phyloP scores from a whole-genome alignment of 2,888 invertebrate genomes.

The Callinectes sapidus region DNA sequence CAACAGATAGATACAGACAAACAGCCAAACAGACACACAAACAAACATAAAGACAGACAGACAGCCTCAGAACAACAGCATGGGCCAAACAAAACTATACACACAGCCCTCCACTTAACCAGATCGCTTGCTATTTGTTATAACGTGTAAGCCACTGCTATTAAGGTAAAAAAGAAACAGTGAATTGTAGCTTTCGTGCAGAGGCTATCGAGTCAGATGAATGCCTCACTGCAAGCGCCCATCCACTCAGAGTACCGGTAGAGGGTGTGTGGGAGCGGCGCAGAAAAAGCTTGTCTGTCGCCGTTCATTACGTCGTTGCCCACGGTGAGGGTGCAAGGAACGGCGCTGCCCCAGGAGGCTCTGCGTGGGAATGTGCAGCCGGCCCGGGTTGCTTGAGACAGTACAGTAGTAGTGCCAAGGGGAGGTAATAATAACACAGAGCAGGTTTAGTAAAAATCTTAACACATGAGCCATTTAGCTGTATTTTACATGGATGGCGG shows the following conservation, averaged over 20 bases:
- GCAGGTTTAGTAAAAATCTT: not conserved
- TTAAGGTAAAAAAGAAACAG: not conserved
- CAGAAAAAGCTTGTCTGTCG: conserved; percentile 29
- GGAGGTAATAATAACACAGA: not conserved
- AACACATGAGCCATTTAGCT: not conserved
- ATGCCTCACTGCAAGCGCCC: conserved; percentile 24
- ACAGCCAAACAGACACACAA: not conserved
- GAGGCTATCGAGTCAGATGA: conserved; percentile 30
- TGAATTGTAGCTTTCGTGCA: conserved; percentile 31
- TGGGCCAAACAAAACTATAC: not conserved
- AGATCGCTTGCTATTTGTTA: conserved; percentile 26
- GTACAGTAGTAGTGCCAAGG: not conserved
- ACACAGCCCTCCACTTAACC: not conserved
- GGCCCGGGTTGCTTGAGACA: conserved; percentile 23
- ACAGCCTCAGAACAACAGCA: not conserved
- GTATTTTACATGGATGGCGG: not conserved
- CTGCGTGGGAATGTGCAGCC: conserved; percentile 11
- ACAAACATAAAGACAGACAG: not conserved
- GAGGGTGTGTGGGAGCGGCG: conserved; percentile 27
- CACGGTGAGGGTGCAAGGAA: conserved; percentile 30
- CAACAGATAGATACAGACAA: not conserved
- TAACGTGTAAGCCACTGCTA: conserved; percentile 28
- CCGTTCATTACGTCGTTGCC: conserved; percentile 37
- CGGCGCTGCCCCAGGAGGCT: not conserved
- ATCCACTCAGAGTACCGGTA: not conserved